Evolutionary conservation across 2,888 invertebrate genomes (phyloP), one percentile per base, ranked within the genome.

Genomic region (Sisyra terminalis): DNA sequence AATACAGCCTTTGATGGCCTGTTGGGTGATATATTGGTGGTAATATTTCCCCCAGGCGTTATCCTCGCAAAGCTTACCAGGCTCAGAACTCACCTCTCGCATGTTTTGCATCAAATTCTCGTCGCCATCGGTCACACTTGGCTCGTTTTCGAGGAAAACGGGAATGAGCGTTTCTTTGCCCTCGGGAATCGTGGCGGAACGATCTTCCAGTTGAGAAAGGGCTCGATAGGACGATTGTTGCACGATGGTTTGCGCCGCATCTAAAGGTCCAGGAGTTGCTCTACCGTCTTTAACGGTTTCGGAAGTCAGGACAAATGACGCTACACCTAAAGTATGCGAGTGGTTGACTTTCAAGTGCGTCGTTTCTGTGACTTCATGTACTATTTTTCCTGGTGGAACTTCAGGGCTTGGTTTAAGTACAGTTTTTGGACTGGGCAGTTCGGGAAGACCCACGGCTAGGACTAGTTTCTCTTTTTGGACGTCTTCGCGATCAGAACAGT

Each of bases 1-100:
- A 51, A 71, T 59, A 56, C 70, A 69, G 47, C 70, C 66, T 59
- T 70, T 70, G 53, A 72, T 66, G 47, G 71, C 69, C 55, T 71
- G 70, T 51, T 71, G 69, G 51, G 71, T 69, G 50, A 70, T 65
- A 48, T 65, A 64, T 47, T 60, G 62, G 50, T 64, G 64, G 50
- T 57, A 58, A 50, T 67, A 70, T 51, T 59, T 65, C 50, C 60
- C 65, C 69, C 69, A 69, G 49, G 64, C 58, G 42, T 43, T 50
- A 18, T 37, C 37, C 11, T 37, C 37, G 16, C 16, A 37, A 8
- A 41, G 24, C 32, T 18, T 15, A 10, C 11, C 40, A 34, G 41
- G 41, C 46, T 52, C 50, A 41, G 54, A 51, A 61, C 65, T 61
- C 59, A 69, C 69, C 69, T 66, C 64, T 51, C 63, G 66, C 53